Conservation (phyloP, 2,113 vertebrate genomes). For the Crotophaga sulcirostris region DNA sequence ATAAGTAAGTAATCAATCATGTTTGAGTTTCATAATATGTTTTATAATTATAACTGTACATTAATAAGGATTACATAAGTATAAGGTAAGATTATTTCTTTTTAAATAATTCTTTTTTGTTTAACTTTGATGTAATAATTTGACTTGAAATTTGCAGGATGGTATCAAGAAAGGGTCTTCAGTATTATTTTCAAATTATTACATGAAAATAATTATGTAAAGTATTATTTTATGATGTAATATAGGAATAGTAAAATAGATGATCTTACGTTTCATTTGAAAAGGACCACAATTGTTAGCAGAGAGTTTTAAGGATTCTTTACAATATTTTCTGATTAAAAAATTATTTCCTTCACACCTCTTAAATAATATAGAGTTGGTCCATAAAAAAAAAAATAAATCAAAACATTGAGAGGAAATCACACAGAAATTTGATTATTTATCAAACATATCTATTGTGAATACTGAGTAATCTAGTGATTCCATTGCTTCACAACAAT, state of each 20-base stretch:
- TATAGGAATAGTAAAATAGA: background rate
- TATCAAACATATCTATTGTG: background rate
- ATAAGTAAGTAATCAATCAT: background rate
- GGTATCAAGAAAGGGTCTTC: background rate
- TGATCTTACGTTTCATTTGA: background rate
- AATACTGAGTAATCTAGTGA: background rate
- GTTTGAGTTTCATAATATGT: background rate
- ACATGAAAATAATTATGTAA: background rate
- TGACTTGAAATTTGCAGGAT: background rate
- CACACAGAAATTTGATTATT: background rate
- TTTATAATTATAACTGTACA: background rate
- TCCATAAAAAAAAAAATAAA: background rate
- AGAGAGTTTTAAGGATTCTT: background rate
- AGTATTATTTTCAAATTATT: background rate
- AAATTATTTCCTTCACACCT: background rate
- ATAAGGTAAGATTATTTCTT: background rate
- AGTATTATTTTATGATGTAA: background rate
- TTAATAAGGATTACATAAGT: background rate
- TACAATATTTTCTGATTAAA: background rate
- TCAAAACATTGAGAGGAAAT: background rate
- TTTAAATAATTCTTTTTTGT: background rate
- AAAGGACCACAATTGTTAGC: background rate
- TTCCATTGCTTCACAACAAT: constrained; percentile 16
- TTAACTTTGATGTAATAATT: background rate
- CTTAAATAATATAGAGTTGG: background rate